These are phyloP conservation scores for Ceraclea dissimilis DNA, from an alignment of 2,888 invertebrate genomes.

Conservation along the genomic window DNA sequence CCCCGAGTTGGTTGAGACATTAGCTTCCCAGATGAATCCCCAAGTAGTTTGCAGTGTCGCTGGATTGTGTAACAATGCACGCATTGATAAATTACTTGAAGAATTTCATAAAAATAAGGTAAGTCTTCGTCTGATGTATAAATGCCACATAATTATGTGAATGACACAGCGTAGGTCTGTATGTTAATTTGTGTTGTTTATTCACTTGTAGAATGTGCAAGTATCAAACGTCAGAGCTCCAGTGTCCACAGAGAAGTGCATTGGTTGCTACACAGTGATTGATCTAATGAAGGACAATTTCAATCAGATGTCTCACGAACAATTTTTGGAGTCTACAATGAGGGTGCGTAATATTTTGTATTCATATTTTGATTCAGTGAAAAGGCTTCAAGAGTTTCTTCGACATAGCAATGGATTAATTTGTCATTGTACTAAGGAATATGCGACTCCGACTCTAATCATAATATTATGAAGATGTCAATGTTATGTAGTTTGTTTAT, in stretches of 20 bases:
- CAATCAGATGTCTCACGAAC: constrained; percentile 45
- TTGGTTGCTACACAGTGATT: constrained; percentile 48
- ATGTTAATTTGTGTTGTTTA: too few relatives aligned
- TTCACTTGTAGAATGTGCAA: too few relatives aligned
- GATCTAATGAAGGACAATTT: constrained; percentile 47
- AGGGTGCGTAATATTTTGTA: constrained; percentile 35
- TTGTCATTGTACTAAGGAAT: too few relatives aligned
- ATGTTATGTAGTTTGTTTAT: too few relatives aligned
- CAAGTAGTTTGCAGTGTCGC: constrained; percentile 81
- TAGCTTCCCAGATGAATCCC: constrained; percentile 88
- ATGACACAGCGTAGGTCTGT: too few relatives aligned
- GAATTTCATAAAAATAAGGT: constrained; percentile 29
- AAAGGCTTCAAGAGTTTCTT: too few relatives aligned
- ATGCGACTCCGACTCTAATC: too few relatives aligned
- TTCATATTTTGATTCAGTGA: too few relatives aligned
- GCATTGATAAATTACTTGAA: constrained; percentile 57
- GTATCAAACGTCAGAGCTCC: neutral
- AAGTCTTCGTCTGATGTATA: too few relatives aligned
- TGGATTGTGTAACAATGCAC: constrained; percentile 75
- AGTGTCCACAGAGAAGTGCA: constrained; percentile 29
- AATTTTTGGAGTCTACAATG: constrained; percentile 49
- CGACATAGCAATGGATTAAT: too few relatives aligned
- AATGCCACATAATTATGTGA: too few relatives aligned
- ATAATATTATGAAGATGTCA: too few relatives aligned
- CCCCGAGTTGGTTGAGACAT: constrained; percentile 77